Evolutionary conservation across 2,113 vertebrate genomes (phyloP).

Genomic region (Tachysurus vachellii): DNA sequence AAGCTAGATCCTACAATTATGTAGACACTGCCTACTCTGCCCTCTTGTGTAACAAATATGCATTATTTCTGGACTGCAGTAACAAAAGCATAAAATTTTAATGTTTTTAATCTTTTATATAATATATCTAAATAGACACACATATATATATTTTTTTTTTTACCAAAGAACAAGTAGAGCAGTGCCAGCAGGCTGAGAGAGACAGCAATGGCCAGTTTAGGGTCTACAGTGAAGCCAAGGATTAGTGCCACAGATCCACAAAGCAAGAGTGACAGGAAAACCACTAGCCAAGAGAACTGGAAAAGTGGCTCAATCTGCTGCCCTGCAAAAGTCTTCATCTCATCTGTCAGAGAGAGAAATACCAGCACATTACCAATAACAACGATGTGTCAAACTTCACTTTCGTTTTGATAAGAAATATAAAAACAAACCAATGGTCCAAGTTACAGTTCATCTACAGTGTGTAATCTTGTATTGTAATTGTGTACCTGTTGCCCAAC

Average conservation of each 20-base stretch:
- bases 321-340: slow-evolving; percentile 99
- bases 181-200: slow-evolving; percentile 88
- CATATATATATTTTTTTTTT: slow-evolving; percentile 64
- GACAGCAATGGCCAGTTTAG: slow-evolving; percentile 83
- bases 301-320: slow-evolving; percentile 95
- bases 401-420: slow-evolving; percentile 1
- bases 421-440: background rate
- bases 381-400: background rate
- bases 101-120: background rate
- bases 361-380: slow-evolving; percentile 12
- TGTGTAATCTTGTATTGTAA: background rate
- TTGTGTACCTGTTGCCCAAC: background rate
- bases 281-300: slow-evolving; percentile 93
- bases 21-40: slow-evolving; percentile 20
- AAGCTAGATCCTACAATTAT: background rate
- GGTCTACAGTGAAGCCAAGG: slow-evolving; percentile 85
- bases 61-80: background rate
- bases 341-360: slow-evolving; percentile 76
- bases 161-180: slow-evolving; percentile 93
- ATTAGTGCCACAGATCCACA: slow-evolving; percentile 81
- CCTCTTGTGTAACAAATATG: slow-evolving; percentile 33
- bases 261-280: slow-evolving; percentile 84
- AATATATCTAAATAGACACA: no score
- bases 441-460: background rate
- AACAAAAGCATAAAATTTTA: background rate